Conservation (phyloP, 2,113 vertebrate species). For the Ceuthmochares aereus region DNA sequence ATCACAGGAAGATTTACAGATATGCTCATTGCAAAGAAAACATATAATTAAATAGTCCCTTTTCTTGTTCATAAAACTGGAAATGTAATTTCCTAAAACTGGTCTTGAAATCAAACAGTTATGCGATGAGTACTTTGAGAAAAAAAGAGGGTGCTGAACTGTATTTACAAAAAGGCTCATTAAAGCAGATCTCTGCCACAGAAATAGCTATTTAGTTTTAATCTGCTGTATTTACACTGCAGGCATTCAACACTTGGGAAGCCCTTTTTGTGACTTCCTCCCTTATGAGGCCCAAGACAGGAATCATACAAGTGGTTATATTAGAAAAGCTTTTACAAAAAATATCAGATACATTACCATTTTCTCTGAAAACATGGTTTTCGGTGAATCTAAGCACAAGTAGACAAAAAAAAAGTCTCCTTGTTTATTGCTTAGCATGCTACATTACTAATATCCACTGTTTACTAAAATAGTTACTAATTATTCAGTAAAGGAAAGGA, state of each 20-base stretch:
- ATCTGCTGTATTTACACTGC: not conserved
- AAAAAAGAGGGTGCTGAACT: not conserved
- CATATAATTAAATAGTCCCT: not conserved
- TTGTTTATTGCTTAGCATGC: not conserved
- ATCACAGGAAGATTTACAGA: not conserved
- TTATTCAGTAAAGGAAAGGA: not conserved
- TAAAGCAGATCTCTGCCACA: not conserved
- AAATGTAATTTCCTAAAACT: not conserved
- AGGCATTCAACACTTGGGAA: not conserved
- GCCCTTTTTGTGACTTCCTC: not conserved
- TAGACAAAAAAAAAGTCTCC: not conserved
- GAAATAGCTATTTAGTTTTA: not conserved
- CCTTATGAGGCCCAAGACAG: not conserved
- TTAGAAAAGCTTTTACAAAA: not conserved
- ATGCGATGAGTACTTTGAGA: not conserved
- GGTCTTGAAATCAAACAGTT: not conserved
- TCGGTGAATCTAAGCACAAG: not conserved
- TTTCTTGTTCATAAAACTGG: not conserved
- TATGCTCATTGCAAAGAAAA: not conserved
- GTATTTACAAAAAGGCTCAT: not conserved
- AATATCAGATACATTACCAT: not conserved
- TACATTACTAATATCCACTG: not conserved
- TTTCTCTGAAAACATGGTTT: not conserved
- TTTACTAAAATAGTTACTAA: not conserved
- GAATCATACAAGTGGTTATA: not conserved